Percentiles rank a stretch among this genome's conserved stretches.
These are phyloP conservation scores for Syngnathus acus DNA, from an alignment of 2,797 vertebrate species.

Conservation along the genomic window DNA sequence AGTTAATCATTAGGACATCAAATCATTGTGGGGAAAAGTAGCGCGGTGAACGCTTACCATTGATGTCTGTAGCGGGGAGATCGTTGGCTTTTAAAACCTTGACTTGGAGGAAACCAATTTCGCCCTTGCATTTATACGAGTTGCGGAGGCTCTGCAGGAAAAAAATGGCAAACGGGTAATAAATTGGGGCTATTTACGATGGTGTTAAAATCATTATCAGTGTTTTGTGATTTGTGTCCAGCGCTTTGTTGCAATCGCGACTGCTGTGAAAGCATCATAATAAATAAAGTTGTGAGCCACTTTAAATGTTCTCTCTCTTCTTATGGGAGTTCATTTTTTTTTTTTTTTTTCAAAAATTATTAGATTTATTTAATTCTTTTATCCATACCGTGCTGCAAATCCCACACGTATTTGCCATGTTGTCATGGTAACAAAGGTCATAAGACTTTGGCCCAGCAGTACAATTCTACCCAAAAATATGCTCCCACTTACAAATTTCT, in stretches of 20 bases:
- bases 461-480: too few species aligned
- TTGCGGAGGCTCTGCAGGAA: conserved; percentile 74
- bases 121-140: conserved; percentile 71
- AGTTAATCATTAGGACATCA: conserved; percentile 11
- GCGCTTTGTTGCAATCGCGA: neutral
- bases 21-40: neutral
- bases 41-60: conserved; percentile 68
- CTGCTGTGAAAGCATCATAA: neutral
- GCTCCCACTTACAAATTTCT: conserved; percentile 78
- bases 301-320: neutral
- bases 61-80: conserved; percentile 83
- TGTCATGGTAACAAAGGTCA: neutral
- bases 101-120: conserved; percentile 90
- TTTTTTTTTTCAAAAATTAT: too few species aligned
- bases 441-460: neutral
- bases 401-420: neutral
- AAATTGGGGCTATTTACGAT: too few species aligned
- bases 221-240: neutral
- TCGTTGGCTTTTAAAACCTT: conserved; percentile 88
- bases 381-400: neutral
- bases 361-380: neutral
- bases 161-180: neutral
- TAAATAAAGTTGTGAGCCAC: neutral
- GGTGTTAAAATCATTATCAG: too few species aligned
- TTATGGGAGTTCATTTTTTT: neutral